A percentile compares a stretch with the other conserved stretches of the same genome.
These are phyloP conservation scores for Patella ulyssiponensis DNA, from an alignment of 2,888 invertebrate genomes.

Conservation along the genomic window DNA sequence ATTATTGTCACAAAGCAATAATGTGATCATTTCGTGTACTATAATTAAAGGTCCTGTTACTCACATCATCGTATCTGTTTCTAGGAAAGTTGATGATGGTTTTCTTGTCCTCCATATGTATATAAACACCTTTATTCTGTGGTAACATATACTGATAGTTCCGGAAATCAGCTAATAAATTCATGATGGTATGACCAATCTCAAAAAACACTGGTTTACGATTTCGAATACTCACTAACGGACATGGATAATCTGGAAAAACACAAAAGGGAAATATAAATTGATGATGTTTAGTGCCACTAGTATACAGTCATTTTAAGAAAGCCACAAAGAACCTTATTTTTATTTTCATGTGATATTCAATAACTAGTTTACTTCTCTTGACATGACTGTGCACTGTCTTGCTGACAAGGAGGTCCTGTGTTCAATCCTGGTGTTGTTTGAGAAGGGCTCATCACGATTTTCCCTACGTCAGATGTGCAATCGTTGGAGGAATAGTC, in stretches of 20 bases:
- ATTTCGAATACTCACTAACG: slow-evolving; percentile 83
- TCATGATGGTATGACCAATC: slow-evolving; percentile 90
- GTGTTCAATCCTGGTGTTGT: too few relatives aligned
- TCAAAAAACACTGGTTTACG: slow-evolving; percentile 87
- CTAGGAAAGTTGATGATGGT: slow-evolving; percentile 84
- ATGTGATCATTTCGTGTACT: too few relatives aligned
- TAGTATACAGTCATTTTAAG: too few relatives aligned
- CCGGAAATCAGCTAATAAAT: slow-evolving; percentile 87
- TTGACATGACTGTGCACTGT: too few relatives aligned
- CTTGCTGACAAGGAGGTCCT: too few relatives aligned
- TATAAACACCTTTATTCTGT: slow-evolving; percentile 82
- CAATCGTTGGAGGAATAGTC: too few relatives aligned
- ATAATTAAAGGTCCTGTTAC: slow-evolving; percentile 16
- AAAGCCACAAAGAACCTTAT: too few relatives aligned
- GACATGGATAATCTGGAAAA: slow-evolving; percentile 83
- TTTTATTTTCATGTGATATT: too few relatives aligned
- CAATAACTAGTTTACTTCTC: too few relatives aligned
- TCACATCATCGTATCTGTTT: slow-evolving; percentile 77
- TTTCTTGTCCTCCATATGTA: slow-evolving; percentile 87
- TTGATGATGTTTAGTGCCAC: neutral
- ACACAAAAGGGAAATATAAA: neutral
- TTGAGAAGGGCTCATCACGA: too few relatives aligned
- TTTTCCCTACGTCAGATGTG: too few relatives aligned
- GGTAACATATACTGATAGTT: slow-evolving; percentile 87
- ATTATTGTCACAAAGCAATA: too few relatives aligned